These are phyloP conservation scores for Limulus polyphemus DNA, from an alignment of 2,888 invertebrate species.

Conservation along the genomic window DNA sequence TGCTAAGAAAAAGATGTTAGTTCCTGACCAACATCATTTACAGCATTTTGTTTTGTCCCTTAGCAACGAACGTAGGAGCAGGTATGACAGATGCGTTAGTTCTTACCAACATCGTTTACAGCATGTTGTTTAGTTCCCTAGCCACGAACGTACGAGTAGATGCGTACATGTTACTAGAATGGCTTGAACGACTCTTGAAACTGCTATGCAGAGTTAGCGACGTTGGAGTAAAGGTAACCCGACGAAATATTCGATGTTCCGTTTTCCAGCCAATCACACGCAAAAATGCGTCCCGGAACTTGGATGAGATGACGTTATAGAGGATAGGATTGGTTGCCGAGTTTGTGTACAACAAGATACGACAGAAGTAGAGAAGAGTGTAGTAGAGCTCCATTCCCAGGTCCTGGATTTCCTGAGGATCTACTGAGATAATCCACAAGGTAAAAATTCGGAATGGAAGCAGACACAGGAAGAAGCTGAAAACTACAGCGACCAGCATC, in stretches of 20 bases:
- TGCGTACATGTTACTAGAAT: too few relatives aligned
- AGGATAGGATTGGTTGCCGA: slow-evolving; percentile 82
- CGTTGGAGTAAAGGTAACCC: background rate
- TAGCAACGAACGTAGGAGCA: too few relatives aligned
- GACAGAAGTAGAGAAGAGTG: slow-evolving; percentile 64
- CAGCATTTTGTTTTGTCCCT: too few relatives aligned
- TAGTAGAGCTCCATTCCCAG: slow-evolving; percentile 70
- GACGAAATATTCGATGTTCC: slow-evolving; percentile 2
- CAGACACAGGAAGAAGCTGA: slow-evolving; percentile 79
- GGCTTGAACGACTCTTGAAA: background rate
- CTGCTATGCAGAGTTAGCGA: background rate
- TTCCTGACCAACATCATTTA: too few relatives aligned
- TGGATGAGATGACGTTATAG: slow-evolving; percentile 83
- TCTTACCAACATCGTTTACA: too few relatives aligned
- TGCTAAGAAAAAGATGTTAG: too few relatives aligned
- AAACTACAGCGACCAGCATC: slow-evolving; percentile 77
- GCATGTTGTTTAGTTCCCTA: too few relatives aligned
- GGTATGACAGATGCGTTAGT: too few relatives aligned
- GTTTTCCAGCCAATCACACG: slow-evolving; percentile 26
- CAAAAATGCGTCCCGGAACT: slow-evolving; percentile 57
- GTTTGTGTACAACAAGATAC: slow-evolving; percentile 77
- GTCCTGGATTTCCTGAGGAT: slow-evolving; percentile 50
- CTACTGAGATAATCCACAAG: slow-evolving; percentile 69
- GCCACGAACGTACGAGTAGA: too few relatives aligned
- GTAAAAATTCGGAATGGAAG: slow-evolving; percentile 78